Base-by-base conservation (phyloP, 2,888 invertebrate species). In the Eupithecia abbreviata region DNA sequence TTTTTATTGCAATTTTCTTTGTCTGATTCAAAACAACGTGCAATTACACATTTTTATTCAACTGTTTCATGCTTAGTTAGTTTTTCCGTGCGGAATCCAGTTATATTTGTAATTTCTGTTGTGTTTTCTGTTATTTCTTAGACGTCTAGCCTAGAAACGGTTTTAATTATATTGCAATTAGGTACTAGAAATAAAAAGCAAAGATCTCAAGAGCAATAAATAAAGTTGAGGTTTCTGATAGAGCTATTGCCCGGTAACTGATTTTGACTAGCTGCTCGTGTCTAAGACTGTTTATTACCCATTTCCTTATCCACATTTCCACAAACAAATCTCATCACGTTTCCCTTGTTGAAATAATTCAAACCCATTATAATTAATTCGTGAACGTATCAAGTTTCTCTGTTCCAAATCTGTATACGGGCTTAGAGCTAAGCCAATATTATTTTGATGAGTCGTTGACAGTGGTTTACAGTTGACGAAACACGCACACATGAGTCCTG, bases 401-500 rank as follows among this genome's bases (percentile, higher is more conserved):
- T 86, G 87, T 89, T 90, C 88, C 87, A 85, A 88, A 86, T 89
- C 88, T 90, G 86, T 87, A 86, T 89, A 88, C 90, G 88, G 87
- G 90, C 87, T 88, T 89, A 83, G 88, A 88, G 90, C 88, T 92
- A 93, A 93, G 92, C 93, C 91, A 93, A 93, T 93, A 92, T 92
- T 93, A 93, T 93, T 94, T 94, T 93, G 93, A 94, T 92, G 93
- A 93, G 93, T 93, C 92, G 93, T 92, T 93, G 94, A 94, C 94
- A 94, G 93, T 93, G 93, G 93, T 93, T 94, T 91, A 92, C 91
- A 91, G 91, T 92, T 92, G 92, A 92, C 91, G 94, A 91, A 92
- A 92, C 91, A 88, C 87, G 89, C 90, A 82, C 92, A 91, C 90
- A 90, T 90, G 89, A 77, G 75, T 78, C 82, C 86, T 74, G 70